Evolutionary conservation across 2,797 vertebrate species (phyloP).

Genomic region (Chaunax sp.): DNA sequence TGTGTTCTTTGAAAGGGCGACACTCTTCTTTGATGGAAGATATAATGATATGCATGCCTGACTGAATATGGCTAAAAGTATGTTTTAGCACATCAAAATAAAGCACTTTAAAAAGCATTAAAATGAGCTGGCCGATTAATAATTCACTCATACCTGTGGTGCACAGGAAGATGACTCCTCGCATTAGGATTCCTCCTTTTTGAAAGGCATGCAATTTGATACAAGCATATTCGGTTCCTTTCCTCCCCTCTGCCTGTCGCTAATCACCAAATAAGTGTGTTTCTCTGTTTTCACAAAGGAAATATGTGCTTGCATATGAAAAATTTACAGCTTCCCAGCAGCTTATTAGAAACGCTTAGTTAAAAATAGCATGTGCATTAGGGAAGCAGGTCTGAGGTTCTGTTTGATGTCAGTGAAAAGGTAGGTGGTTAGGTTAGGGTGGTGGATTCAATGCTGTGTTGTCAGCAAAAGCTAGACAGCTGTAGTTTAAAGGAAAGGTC

Average conservation of each 20-base stretch:
- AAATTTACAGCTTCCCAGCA: conserved; percentile 87
- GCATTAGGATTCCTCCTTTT: conserved; percentile 85
- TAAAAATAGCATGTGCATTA: conserved; percentile 88
- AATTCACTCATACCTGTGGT: conserved; percentile 90
- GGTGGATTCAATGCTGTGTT: conserved; percentile 74
- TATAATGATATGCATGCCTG: conserved; percentile 88
- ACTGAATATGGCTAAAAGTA: conserved; percentile 88
- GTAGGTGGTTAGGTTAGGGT: conserved; percentile 69
- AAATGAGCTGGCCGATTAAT: conserved; percentile 88
- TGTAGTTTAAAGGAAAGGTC: conserved; percentile 77
- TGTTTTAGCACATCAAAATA: conserved; percentile 90
- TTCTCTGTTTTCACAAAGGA: conserved; percentile 88
- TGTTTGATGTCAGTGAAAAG: conserved; percentile 86
- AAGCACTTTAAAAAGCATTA: conserved; percentile 89
- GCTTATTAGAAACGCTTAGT: conserved; percentile 89
- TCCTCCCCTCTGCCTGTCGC: conserved; percentile 85
- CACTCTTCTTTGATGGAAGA: conserved; percentile 85
- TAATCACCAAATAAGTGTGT: conserved; percentile 90
- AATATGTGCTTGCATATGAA: conserved; percentile 88
- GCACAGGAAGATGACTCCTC: conserved; percentile 85
- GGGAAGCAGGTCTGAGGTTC: conserved; percentile 82
- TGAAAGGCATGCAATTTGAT: conserved; percentile 87
- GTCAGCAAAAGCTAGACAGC: conserved; percentile 79
- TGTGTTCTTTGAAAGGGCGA: conserved; percentile 85
- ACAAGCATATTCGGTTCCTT: conserved; percentile 86